Base-by-base conservation (phyloP, 2,797 vertebrate genomes). In the Gymnoscopelus microlampas region DNA sequence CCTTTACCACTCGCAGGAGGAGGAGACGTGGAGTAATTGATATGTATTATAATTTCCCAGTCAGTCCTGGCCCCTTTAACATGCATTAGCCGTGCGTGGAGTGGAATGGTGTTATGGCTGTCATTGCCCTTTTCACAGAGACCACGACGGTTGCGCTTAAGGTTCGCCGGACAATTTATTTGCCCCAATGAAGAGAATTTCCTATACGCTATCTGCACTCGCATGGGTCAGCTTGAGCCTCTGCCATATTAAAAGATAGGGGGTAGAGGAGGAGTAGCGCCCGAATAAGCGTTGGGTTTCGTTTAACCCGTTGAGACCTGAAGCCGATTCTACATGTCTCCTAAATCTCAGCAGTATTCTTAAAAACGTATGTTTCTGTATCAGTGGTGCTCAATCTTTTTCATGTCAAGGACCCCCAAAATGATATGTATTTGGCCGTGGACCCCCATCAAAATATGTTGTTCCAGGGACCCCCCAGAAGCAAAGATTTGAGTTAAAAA, bases 31-130 rank as follows among this genome's bases (percentile, higher is more conserved):
- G 60, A 67, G 84, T 81, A 85, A 89, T 85, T 85, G 79, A 84
- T 84, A 87, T 85, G 80, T 86, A 86, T 90, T 90, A 88, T 85
- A 85, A 87, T 91, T 87, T 83, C 63, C 77, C 74, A 49, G n/a
- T 76, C 74, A 53, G 51, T 78, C 61, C 71, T 39, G 54, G 81
- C 82, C 59, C 59, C 82, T 77, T 87, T 81, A 84, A 77, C 81
- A 78, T 86, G 82, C 88, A 84, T 89, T 87, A 82, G 77, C 87
- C 74, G 76, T 79, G 76, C 81, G n/a, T 82, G 57, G 63, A 80
- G 78, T 82, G 78, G 72, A 89, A 81, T 76, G 74, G 83, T 66
- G 66, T 80, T 66, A n/a, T n/a, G 73, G 62, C 76, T 85, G 79
- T 80, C 85, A 74, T 79, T 85, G 75, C 73, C 71, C 76, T 86